phyloP scores from a whole-genome alignment of 2,888 invertebrate species.

The Pristionchus entomophagus region DNA sequence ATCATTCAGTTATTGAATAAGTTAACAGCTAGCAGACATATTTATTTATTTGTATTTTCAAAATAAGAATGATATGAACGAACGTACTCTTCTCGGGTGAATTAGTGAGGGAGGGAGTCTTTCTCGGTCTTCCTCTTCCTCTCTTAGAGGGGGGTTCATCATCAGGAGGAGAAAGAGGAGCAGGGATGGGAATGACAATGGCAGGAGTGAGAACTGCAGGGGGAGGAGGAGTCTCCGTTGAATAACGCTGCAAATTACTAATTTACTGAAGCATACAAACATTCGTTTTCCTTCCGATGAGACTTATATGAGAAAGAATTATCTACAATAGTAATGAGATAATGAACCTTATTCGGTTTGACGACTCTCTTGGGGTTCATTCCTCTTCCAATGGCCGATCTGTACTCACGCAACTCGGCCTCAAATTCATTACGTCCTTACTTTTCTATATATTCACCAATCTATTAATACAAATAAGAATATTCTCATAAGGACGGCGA shows the following conservation, averaged over 20 bases:
- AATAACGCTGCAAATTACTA: not conserved
- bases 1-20: not conserved
- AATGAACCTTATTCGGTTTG: not conserved
- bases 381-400: conserved; percentile 29
- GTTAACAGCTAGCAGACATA: not conserved
- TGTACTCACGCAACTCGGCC: conserved; percentile 28
- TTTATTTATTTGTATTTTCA: not conserved
- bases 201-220: not conserved
- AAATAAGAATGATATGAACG: too few relatives aligned
- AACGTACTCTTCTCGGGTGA: conserved; percentile 35
- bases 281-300: too few relatives aligned
- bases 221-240: not conserved
- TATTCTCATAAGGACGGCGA: not conserved
- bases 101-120: conserved; percentile 12
- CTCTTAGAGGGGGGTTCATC: conserved; percentile 12
- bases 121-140: conserved; percentile 41
- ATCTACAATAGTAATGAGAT: not conserved
- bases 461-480: too few relatives aligned
- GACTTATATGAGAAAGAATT: too few relatives aligned
- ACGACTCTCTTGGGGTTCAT: conserved; percentile 7
- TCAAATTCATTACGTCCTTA: not conserved
- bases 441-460: not conserved
- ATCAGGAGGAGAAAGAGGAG: not conserved
- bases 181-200: not conserved
- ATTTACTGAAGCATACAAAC: not conserved